Evolutionary conservation across 2,113 vertebrate species (phyloP), one percentile per base, ranked within the genome.

Genomic region (Capreolus pygargus): DNA sequence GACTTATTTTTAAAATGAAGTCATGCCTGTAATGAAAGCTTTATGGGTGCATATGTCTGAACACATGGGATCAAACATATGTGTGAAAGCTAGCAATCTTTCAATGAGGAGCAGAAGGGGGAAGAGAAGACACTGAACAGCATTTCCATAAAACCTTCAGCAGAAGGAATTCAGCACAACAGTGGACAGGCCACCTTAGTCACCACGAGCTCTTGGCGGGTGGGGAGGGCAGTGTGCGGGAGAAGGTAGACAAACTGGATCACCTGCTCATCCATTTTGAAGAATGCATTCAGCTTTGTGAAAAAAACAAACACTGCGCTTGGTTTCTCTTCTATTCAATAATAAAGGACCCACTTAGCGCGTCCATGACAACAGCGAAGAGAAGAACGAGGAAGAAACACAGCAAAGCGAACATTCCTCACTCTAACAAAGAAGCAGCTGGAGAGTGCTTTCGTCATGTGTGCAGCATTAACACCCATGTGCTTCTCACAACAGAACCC

Each of bases 101-200:
- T 21, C 15, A 1, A 5, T 21, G 4, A n/a, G 23, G 23, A 84
- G 52, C n/a, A 45, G 3, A 60, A 33, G 50, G 28, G 30, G 13
- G 61, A 50, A 19, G 36, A 30, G 23, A 15, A 47, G 6, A 33
- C 28, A 21, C 6, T 1, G n/a, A 74, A 33, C 12, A 0, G 47
- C 27, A 19, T 7, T 27, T 39, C 45, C 58, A 54, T 3, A 5
- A 5, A 81, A 1, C 52, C 39, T 43, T 12, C 0, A 4, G 60
- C 43, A 81, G 36, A 39, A 84, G 1, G 67, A 11, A 55, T 15
- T 27, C 3, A 74, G 45, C 30, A 28, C 25, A 36, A 19, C 9
- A 1, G 12, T 0, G 23, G 9, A 9, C 0, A 1, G 28, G n/a
- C 21, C 54, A 33, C 3, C 43, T 15, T 1, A 45, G 15, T 17